These are phyloP conservation scores for Leptopilina myrica DNA, from an alignment of 2,888 invertebrate genomes.

Conservation along the genomic window DNA sequence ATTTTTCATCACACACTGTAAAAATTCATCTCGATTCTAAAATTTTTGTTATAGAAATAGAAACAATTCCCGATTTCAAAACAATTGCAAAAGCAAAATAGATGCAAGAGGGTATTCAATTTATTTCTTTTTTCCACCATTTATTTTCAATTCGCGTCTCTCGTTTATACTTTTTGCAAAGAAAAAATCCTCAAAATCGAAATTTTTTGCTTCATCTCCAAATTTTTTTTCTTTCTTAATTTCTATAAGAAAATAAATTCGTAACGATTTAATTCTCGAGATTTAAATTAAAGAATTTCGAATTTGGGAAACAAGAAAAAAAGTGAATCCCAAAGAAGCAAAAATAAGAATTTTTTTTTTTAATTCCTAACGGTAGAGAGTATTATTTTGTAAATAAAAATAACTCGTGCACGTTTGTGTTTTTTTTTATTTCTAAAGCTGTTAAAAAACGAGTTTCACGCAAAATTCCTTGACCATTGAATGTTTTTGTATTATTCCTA, in stretches of 20 bases:
- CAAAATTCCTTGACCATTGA: slow-evolving; percentile 51
- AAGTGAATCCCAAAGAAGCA: neutral
- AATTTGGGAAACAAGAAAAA: neutral
- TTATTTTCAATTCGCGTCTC: no score
- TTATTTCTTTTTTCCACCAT: neutral
- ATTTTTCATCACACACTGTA: neutral
- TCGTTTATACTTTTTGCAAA: no score
- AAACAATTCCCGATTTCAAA: neutral
- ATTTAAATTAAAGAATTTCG: neutral
- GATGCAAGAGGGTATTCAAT: neutral
- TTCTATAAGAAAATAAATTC: no score
- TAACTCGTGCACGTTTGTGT: slow-evolving; percentile 33
- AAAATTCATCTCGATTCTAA: neutral
- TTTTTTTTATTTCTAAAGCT: slow-evolving; percentile 23
- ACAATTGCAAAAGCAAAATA: slow-evolving; percentile 1
- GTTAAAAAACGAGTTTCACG: slow-evolving; percentile 33
- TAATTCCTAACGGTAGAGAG: neutral
- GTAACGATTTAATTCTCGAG: neutral
- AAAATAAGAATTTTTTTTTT: neutral
- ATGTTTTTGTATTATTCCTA: slow-evolving; percentile 55
- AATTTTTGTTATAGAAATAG: neutral
- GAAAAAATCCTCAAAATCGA: no score
- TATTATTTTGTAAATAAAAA: slow-evolving; percentile 6
- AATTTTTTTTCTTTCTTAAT: neutral
- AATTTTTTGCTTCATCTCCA: neutral